phyloP scores from a whole-genome alignment of 2,888 invertebrate genomes.

The Selenia dentaria region DNA sequence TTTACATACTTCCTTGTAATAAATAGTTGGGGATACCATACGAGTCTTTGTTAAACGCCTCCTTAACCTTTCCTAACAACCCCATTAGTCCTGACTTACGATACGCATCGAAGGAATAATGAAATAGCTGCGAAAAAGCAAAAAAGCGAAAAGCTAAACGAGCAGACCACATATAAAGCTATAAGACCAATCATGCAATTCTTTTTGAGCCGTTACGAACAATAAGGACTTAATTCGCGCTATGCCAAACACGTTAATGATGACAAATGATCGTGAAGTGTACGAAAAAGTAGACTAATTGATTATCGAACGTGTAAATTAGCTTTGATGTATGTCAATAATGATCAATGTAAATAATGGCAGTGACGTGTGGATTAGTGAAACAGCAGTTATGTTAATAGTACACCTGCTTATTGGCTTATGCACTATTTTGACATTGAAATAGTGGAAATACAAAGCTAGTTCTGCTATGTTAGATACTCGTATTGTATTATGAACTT shows the following conservation, averaged over 20 bases:
- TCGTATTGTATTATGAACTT: conserved; percentile 33
- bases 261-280: conserved; percentile 76
- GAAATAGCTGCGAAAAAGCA: conserved; percentile 13
- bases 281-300: conserved; percentile 68
- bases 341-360: conserved; percentile 46
- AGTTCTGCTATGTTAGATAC: too few relatives aligned
- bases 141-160: conserved; percentile 19
- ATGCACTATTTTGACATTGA: conserved; percentile 36
- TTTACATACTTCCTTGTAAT: conserved; percentile 19
- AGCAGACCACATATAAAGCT: conserved; percentile 36
- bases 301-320: conserved; percentile 65
- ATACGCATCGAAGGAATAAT: conserved; percentile 45
- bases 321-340: conserved; percentile 61
- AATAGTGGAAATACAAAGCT: conserved; percentile 32
- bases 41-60: conserved; percentile 27
- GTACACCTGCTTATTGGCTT: conserved; percentile 52
- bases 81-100: conserved; percentile 46
- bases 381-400: conserved; percentile 39
- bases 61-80: conserved; percentile 49
- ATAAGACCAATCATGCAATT: conserved; percentile 38
- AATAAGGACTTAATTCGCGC: conserved; percentile 48
- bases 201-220: conserved; percentile 41
- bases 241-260: conserved; percentile 51
- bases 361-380: conserved; percentile 58
- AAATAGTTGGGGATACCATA: conserved; percentile 21